These are phyloP conservation scores for Macrosoma leucophasiata DNA, from an alignment of 2,888 invertebrate genomes.

Conservation along the genomic window DNA sequence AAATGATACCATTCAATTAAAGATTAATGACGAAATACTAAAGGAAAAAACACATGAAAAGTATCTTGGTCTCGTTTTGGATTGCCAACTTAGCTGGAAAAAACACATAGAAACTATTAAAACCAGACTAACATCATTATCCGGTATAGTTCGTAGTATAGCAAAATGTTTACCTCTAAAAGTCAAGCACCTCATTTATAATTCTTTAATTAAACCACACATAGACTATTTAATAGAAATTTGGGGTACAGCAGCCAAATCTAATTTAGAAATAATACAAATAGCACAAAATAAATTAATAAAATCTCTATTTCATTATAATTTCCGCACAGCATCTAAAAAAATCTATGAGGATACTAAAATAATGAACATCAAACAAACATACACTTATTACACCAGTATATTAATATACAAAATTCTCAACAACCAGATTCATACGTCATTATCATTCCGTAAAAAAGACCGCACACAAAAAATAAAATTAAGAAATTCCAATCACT, in stretches of 20 bases:
- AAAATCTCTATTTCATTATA: conserved; percentile 4
- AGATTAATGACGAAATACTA: background rate
- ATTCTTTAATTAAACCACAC: conserved; percentile 7
- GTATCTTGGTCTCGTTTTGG: conserved; percentile 6
- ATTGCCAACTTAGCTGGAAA: conserved; percentile 3
- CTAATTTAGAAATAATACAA: background rate
- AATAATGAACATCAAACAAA: conserved; percentile 3
- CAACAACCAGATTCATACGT: conserved; percentile 1
- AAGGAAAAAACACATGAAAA: conserved; percentile 1
- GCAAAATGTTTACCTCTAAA: conserved; percentile 2
- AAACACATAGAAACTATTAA: conserved; percentile 6
- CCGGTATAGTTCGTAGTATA: conserved; percentile 1
- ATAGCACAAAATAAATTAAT: conserved; percentile 6
- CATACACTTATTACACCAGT: conserved; percentile 7
- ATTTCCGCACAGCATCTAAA: background rate
- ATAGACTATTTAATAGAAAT: conserved; percentile 8
- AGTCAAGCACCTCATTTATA: conserved; percentile 6
- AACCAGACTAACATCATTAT: conserved; percentile 3
- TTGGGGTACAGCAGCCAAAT: conserved; percentile 7
- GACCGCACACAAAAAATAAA: conserved; percentile 3
- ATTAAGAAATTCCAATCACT: background rate
- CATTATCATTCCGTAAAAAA: conserved; percentile 5
- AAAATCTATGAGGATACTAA: conserved; percentile 4
- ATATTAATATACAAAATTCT: conserved; percentile 7
- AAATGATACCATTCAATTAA: background rate